Base-by-base conservation (phyloP, 2,113 vertebrate genomes). In the Numenius arquata region DNA sequence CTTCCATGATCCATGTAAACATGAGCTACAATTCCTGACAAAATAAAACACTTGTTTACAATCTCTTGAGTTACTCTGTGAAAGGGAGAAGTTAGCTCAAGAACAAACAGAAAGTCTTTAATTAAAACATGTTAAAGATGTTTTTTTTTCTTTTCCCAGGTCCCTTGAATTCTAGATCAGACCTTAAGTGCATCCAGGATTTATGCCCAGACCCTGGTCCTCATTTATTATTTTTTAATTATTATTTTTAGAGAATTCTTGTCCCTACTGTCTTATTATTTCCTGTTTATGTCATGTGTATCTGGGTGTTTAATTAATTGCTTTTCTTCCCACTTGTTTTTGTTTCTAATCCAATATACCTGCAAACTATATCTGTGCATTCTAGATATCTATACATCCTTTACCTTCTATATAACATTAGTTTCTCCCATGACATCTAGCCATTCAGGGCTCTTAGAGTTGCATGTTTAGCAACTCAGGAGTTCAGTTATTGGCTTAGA, bases 351-450 rank as follows among this genome's bases (percentile, higher is more conserved):
- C 3, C 14, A 56, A 53, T 26, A 66, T 34, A 58, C 8, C 66
- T 2, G 0, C 17, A 68, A 79, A 32, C 18, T 18, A 3, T 12
- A 38, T 21, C 9, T 2, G 3, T 61, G 2, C 13, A 53, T 70
- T 74, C n/a, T 43, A 71, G 19, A 0, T 40, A 43, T 40, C 18
- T 34, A 65, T 8, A 40, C 21, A 65, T 27, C 8, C n/a, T 68
- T 76, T 74, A 74, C 5, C 7, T 53, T 48, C 7, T 8, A 66
- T 4, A 16, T 68, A 55, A 25, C 4, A 2, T 63, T 72, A 65
- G 7, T 72, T 90, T 88, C 15, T 76, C 9, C 9, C 14, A 8
- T 2, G 0, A 43, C 1, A n/a, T 75, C 29, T 59, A 76, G 10
- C 29, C 18, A 21, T 52, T 50, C 26, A 68, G 21, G 12, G 12